Percentiles rank a stretch among this genome's conserved stretches.
Evolutionary conservation across 1,140 invertebrate species (phyloP).

Genomic region (Cataglyphis hispanica): DNA sequence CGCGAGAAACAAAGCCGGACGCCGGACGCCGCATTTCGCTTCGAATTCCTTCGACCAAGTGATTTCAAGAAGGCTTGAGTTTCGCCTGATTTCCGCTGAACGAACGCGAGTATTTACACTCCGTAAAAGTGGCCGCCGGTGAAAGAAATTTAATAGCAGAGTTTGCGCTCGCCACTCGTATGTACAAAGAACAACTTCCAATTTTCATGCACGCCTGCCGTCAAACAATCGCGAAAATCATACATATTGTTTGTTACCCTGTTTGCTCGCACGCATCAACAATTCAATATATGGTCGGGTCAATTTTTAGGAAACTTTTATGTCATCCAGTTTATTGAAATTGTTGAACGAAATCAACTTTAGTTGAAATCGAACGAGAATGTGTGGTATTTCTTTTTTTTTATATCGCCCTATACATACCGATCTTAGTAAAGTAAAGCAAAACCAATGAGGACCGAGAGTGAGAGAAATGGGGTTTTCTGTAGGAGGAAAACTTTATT

Average conservation of each 20-base stretch:
- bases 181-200: constrained; percentile 43
- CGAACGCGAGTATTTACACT: constrained; percentile 7
- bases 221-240: constrained; percentile 51
- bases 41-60: constrained; percentile 14
- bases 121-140: constrained; percentile 10
- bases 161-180: background rate
- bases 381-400: background rate
- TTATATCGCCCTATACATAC: background rate
- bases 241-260: constrained; percentile 32
- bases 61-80: background rate
- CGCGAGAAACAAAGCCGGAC: constrained; percentile 2
- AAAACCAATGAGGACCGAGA: background rate
- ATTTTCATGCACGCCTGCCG: constrained; percentile 38
- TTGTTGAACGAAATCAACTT: constrained; percentile 35
- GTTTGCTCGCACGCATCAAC: constrained; percentile 35
- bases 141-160: constrained; percentile 44
- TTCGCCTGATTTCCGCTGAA: constrained; percentile 14
- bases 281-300: constrained; percentile 26
- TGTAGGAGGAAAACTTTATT: constrained; percentile 17
- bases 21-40: background rate
- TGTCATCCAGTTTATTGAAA: constrained; percentile 53
- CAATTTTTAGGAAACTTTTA: constrained; percentile 50
- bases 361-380: constrained; percentile 30
- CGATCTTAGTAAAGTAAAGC: background rate
- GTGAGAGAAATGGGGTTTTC: constrained; percentile 6